Percentiles rank a stretch among this genome's conserved stretches.
phyloP scores from a whole-genome alignment of 1,140 invertebrate species.

The Gryon sp. region DNA sequence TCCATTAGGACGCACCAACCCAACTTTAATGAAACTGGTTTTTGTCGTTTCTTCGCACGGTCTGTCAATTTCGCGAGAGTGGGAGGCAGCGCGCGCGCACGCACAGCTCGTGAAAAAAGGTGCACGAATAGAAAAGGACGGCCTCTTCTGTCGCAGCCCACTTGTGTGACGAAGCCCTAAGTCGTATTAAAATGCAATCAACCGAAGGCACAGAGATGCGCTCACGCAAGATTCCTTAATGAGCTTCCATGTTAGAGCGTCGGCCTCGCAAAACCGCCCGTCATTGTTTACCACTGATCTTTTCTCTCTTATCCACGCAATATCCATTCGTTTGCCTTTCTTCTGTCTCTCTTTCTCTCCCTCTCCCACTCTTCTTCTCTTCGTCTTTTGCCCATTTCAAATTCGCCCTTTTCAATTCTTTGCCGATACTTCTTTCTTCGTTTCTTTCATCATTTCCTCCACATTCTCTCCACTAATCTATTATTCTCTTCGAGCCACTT shows the following conservation, averaged over 20 bases:
- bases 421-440: conserved; percentile 13
- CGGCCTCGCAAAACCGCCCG: conserved; percentile 66
- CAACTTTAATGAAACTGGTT: conserved; percentile 67
- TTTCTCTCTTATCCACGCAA: conserved; percentile 41
- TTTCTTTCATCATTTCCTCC: conserved; percentile 31
- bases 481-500: conserved; percentile 73
- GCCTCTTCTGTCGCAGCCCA: conserved; percentile 33
- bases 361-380: not conserved
- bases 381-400: not conserved
- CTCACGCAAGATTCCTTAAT: conserved; percentile 75
- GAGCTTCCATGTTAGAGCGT: conserved; percentile 74
- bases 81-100: conserved; percentile 49
- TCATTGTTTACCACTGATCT: conserved; percentile 72
- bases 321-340: conserved; percentile 18
- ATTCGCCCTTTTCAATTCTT: conserved; percentile 34
- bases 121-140: conserved; percentile 28
- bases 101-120: conserved; percentile 35
- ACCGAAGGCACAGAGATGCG: conserved; percentile 71
- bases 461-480: conserved; percentile 70
- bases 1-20: conserved; percentile 63
- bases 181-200: conserved; percentile 77
- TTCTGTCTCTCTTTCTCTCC: conserved; percentile 7
- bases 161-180: conserved; percentile 59
- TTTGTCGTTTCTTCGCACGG: conserved; percentile 65
- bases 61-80: conserved; percentile 62